Base-by-base conservation (phyloP, 2,888 invertebrate genomes). In the Orchesella flavescens region DNA sequence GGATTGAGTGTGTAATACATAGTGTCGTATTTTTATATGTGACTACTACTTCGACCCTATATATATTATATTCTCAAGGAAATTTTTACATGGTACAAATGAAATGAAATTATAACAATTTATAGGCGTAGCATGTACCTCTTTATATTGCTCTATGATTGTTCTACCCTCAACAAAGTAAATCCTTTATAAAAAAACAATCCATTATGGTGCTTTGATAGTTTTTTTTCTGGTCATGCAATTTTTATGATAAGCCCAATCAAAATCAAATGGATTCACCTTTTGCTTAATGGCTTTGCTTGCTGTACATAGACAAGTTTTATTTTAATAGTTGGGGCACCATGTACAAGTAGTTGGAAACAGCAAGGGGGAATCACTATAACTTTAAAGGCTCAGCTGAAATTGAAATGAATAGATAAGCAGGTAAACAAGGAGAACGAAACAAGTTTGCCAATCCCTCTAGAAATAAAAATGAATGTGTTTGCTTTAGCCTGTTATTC, bases 371-470 rank as follows among this genome's bases (percentile, higher is more conserved):
- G 49, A 49, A n/a, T 49, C 5, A 12, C 34, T 49, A 3, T 49
- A 49, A 49, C 49, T 49, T 49, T n/a, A n/a, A n/a, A n/a, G n/a
- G n/a, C n/a, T n/a, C 5, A 49, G 49, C 2, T 19, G n/a, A 19
- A 59, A 59, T 59, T 7, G 59, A 17, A 59, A 15, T 24, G n/a
- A 63, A 24, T 23, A 15, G 24, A 24, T 24, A 34, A 34, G 34
- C n/a, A 53, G 53, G 53, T 63, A 63, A 24, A 24, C 63, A 63
- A 24, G 34, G 13, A 63, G 34, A 63, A 24, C 13, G 53, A 53
- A 53, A 53, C 63, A 15, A 63, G 63, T 63, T 63, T 63, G 63
- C 63, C 63, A 63, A 63, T 7, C 63, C 63, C 34, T 63, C 17
- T 34, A 2, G 34, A 34, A 34, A 34, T 34, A 34, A 34, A 34